Evolutionary conservation across 2,113 vertebrate genomes (phyloP), one percentile per base, ranked within the genome.

Genomic region (Synchiropus splendidus): DNA sequence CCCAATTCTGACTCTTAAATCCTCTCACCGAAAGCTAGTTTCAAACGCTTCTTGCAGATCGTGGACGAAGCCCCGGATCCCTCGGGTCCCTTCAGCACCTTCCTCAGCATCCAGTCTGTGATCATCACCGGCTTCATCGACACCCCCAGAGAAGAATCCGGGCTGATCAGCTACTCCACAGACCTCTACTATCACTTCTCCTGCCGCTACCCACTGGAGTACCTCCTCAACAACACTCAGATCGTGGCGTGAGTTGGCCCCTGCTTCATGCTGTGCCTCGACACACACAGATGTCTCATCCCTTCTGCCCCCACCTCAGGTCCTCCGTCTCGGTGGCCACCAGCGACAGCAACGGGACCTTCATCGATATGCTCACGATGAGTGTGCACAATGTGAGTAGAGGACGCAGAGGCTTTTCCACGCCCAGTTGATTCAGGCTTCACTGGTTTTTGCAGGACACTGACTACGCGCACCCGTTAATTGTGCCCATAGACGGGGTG

Each of bases 131-230:
- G 86, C 45, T 85, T 51, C 51, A 81, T 87, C 4, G 79, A 88
- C 55, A 84, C 83, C 0, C 67, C 78, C 8, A 42, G 18, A 18
- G 40, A 79, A 1, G 52, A 62, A 5, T 42, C 30, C 9, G 83
- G 84, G 2, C 0, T 83, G 16, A 77, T 89, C 60, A 85, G 84
- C 67, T 89, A 85, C 53, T 51, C 75, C 48, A 87, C 87, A 10
- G 84, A 88, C 49, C 74, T 89, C 12, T 83, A 83, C 77, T 89
- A 88, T 36, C 77, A 78, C 36, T 87, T 89, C 58, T 82, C 86
- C 51, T 89, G 87, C 58, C 77, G 68, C 27, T 88, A 88, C 60
- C 86, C 85, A 0, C 66, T 89, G 39, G 81, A 87, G 51, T 88
- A 88, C 48, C 62, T 88, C 16, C 31, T 88, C 27, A 88, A 87